A percentile compares a stretch with the other conserved stretches of the same genome.
These are phyloP conservation scores for Cynopterus sphinx DNA, from an alignment of 2,797 vertebrate genomes.

Conservation along the genomic window DNA sequence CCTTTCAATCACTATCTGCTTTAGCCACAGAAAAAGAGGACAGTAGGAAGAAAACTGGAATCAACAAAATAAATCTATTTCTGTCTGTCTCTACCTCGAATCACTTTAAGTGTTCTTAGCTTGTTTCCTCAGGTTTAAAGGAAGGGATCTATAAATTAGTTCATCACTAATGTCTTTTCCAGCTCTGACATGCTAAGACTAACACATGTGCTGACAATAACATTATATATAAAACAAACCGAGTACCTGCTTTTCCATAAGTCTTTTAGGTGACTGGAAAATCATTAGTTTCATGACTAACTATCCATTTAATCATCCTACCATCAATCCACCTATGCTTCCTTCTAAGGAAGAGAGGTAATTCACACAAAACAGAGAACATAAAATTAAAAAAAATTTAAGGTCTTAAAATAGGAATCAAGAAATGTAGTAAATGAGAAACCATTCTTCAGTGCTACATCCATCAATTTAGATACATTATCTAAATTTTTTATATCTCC, in stretches of 20 bases:
- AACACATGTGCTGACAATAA: neutral
- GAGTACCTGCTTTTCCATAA: neutral
- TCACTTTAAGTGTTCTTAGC: neutral
- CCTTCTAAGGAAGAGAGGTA: neutral
- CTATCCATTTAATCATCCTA: neutral
- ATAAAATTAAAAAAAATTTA: neutral
- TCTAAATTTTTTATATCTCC: neutral
- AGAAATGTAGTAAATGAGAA: neutral
- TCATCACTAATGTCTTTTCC: constrained; percentile 19
- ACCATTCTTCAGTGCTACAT: neutral
- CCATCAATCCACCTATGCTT: neutral
- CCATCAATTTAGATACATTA: neutral
- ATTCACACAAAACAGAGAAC: neutral
- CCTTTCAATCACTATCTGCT: neutral
- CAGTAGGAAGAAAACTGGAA: neutral
- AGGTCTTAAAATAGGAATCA: neutral
- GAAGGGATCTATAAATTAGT: neutral
- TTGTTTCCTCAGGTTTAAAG: constrained; percentile 6
- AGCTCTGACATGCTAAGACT: constrained; percentile 33
- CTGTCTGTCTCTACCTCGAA: neutral
- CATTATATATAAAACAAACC: constrained; percentile 24
- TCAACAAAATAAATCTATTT: neutral
- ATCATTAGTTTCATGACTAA: neutral
- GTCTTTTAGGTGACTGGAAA: neutral
- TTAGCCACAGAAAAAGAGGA: neutral